phyloP scores from a whole-genome alignment of 2,888 invertebrate genomes.

The Carcina quercana region DNA sequence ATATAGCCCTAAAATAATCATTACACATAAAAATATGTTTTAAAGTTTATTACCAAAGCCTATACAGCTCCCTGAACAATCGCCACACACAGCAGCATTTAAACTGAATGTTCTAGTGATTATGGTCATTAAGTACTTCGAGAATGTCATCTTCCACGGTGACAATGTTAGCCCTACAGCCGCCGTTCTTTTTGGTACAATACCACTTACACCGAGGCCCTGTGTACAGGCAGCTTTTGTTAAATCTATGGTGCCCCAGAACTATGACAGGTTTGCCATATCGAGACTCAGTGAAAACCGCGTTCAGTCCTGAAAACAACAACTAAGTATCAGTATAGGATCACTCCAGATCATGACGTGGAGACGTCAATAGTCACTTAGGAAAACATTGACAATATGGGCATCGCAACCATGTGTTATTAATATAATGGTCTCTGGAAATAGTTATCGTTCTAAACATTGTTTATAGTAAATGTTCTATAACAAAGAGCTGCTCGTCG shows the following conservation, averaged over 20 bases:
- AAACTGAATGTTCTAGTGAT: not conserved
- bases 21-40: not conserved
- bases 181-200: slow-evolving; percentile 13
- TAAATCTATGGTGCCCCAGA: slow-evolving; percentile 23
- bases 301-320: not conserved
- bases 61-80: not conserved
- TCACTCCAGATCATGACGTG: not conserved
- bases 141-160: slow-evolving; percentile 15
- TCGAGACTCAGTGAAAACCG: slow-evolving; percentile 14
- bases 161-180: slow-evolving; percentile 22
- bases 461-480: no score
- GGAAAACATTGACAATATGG: no score
- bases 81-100: not conserved
- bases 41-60: not conserved
- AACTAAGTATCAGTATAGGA: not conserved
- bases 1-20: no score
- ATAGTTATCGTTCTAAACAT: no score
- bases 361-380: no score
- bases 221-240: slow-evolving; percentile 17
- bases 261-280: slow-evolving; percentile 21
- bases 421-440: no score
- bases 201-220: slow-evolving; percentile 19
- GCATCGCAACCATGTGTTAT: no score
- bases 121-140: not conserved
- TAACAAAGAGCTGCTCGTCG: no score